These are phyloP conservation scores for Arge pagana DNA, from an alignment of 2,888 invertebrate species.

Conservation along the genomic window DNA sequence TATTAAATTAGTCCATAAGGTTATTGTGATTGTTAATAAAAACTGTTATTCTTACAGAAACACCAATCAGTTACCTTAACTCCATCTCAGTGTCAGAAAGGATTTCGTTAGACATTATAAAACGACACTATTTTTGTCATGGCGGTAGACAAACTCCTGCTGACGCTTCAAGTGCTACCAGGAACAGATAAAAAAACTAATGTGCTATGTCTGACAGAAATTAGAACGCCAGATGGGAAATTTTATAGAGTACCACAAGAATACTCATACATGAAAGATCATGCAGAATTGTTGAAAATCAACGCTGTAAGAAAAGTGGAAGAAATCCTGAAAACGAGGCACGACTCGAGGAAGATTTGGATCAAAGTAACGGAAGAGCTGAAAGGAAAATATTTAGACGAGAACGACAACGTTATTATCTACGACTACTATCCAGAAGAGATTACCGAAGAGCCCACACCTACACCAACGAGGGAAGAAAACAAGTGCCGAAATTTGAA, in stretches of 20 bases:
- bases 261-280: conserved; percentile 7
- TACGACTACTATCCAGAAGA: too few relatives aligned
- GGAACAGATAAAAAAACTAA: conserved; percentile 18
- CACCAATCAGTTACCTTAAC: too few relatives aligned
- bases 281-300: too few relatives aligned
- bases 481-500: background rate
- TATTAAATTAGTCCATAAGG: too few relatives aligned
- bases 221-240: conserved; percentile 17
- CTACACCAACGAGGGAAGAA: conserved; percentile 10
- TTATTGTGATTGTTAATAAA: too few relatives aligned
- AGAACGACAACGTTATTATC: too few relatives aligned
- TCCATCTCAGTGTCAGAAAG: too few relatives aligned
- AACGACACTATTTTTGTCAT: too few relatives aligned
- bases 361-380: conserved; percentile 21
- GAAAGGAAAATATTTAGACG: conserved; percentile 20
- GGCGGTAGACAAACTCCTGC: too few relatives aligned
- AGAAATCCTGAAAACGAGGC: conserved; percentile 25
- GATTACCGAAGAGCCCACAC: conserved; percentile 18
- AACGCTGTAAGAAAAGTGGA: conserved; percentile 19
- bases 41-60: too few relatives aligned
- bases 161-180: conserved; percentile 14
- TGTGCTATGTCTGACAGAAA: conserved; percentile 19
- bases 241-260: conserved; percentile 18
- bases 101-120: too few relatives aligned
- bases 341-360: conserved; percentile 24